Evolutionary conservation across 1,140 invertebrate genomes (phyloP), one percentile per base, ranked within the genome.

Genomic region (Aphis craccivora): DNA sequence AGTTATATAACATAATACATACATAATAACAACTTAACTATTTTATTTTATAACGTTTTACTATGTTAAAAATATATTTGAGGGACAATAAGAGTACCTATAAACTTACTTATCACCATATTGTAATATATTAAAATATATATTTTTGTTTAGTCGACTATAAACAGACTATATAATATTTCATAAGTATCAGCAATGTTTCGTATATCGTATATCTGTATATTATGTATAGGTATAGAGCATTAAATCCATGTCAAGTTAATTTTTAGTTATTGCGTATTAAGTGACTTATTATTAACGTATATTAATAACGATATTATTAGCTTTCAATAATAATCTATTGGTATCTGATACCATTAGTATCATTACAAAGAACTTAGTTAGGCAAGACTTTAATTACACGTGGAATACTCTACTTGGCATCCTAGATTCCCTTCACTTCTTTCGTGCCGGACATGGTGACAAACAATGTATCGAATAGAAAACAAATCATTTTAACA

Each of bases 301-400:
- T 76, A 35, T 76, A 35, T 76, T n/a, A 18, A 84, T 40, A 43
- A 84, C 37, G 11, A 40, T 84, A 84, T 43, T 43, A 25, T 40
- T 84, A 84, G 22, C 23, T 84, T 43, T 23, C 5, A 86, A 1
- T 76, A n/a, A n/a, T n/a, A n/a, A n/a, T 30, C 30, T 14, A 20
- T 76, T 76, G n/a, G n/a, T 67, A 18, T 14, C 60, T n/a, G 14
- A 23, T 67, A 67, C 30, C 9, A 11, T n/a, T 9, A n/a, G 20
- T 18, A 88, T 67, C 18, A 45, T 90, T 90, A 90, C 55, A 90
- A 90, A 14, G 53, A 53, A 55, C 23, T 35, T 25, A 67, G 25
- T 90, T 90, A 43, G 43, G 37, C 25, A 90, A 67, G 14, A 67
- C 3, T 55, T 55, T 89, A 90, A 90, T 90, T 67, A 67, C 45